A percentile compares a stretch with the other conserved stretches of the same genome.
These are phyloP conservation scores for Cyanoramphus novaezelandiae DNA, from an alignment of 2,113 vertebrate species.

Conservation along the genomic window DNA sequence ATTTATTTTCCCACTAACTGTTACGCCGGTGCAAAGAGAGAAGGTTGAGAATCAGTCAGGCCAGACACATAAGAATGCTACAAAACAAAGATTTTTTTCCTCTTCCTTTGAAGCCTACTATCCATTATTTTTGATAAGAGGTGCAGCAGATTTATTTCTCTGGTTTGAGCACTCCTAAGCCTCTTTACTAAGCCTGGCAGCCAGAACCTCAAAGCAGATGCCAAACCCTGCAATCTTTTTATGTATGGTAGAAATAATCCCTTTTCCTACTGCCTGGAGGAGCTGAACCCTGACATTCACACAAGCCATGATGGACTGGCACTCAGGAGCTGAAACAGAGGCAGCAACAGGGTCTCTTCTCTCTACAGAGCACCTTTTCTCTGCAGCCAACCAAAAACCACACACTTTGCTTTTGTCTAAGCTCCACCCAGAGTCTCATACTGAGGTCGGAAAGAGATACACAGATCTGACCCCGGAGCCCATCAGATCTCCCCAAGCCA, in stretches of 20 bases:
- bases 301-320: background rate
- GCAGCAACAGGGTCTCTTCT: background rate
- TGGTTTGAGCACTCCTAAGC: constrained; percentile 32
- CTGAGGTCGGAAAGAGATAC: background rate
- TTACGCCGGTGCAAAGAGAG: background rate
- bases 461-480: background rate
- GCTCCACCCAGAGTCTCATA: background rate
- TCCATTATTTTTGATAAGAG: constrained; percentile 29
- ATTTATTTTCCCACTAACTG: constrained; percentile 29
- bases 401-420: background rate
- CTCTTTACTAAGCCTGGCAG: constrained; percentile 50
- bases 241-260: constrained; percentile 11
- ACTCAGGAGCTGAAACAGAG: background rate
- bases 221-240: constrained; percentile 45
- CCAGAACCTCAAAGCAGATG: constrained; percentile 19
- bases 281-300: background rate
- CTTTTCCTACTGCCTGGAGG: background rate
- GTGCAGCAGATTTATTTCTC: constrained; percentile 30
- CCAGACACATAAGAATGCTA: background rate
- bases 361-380: background rate
- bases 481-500: background rate
- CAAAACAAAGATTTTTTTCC: constrained; percentile 16
- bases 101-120: constrained; percentile 31
- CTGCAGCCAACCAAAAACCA: background rate
- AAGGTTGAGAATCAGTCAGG: background rate